These are phyloP conservation scores for Kryphioiulus occultus DNA, from an alignment of 2,888 invertebrate genomes.

Conservation along the genomic window DNA sequence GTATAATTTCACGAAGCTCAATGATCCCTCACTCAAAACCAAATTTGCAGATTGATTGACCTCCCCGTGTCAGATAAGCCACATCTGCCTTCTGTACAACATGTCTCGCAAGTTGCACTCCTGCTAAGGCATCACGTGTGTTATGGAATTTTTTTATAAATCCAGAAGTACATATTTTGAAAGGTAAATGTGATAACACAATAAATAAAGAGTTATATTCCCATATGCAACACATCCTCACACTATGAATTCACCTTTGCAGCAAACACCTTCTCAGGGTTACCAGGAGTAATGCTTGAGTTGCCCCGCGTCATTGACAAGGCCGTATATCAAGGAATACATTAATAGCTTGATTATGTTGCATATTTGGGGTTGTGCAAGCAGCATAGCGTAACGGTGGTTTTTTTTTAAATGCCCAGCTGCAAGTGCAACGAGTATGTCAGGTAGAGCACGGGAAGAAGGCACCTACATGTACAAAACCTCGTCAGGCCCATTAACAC, in stretches of 20 bases:
- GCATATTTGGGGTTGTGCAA: constrained; percentile 36
- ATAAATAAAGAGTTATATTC: constrained; percentile 26
- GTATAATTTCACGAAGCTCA: not conserved
- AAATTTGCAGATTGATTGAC: not conserved
- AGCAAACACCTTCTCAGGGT: constrained; percentile 8
- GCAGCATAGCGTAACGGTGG: constrained; percentile 28
- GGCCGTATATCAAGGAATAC: constrained; percentile 24
- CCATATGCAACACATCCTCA: not conserved
- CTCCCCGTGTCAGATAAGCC: not conserved
- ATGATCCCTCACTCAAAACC: not conserved
- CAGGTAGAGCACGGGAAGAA: not conserved
- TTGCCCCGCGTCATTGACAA: constrained; percentile 24
- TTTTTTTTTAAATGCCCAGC: not conserved
- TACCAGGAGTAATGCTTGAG: constrained; percentile 5
- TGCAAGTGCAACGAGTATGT: not conserved
- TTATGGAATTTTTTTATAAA: not conserved
- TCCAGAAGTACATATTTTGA: not conserved
- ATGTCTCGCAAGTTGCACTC: not conserved
- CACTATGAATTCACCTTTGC: not conserved
- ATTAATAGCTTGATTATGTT: constrained; percentile 27
- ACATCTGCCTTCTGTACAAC: not conserved
- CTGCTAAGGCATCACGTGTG: not conserved
- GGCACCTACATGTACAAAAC: not conserved
- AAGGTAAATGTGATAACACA: not conserved
- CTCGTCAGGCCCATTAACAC: not conserved